Evolutionary conservation across 2,797 vertebrate genomes (phyloP).

Genomic region (Malurus leucopterus): DNA sequence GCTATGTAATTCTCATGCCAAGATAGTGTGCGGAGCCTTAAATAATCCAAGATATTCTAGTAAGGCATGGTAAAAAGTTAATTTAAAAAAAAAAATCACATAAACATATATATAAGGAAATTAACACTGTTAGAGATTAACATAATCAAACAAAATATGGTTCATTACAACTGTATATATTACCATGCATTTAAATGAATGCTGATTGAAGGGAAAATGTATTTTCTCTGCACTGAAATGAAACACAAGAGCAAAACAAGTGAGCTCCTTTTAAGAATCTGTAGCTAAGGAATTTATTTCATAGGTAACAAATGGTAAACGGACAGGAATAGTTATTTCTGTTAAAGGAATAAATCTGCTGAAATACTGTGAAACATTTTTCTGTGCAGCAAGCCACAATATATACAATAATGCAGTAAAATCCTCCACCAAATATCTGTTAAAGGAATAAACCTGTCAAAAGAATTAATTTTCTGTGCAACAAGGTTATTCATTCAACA

Average conservation of each 20-base stretch:
- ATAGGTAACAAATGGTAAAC: conserved; percentile 43
- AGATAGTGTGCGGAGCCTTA: conserved; percentile 26
- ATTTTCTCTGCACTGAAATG: conserved; percentile 38
- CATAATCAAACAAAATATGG: conserved; percentile 71
- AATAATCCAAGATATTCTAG: conserved; percentile 60
- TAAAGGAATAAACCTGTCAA: conserved; percentile 74
- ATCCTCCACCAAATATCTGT: conserved; percentile 71
- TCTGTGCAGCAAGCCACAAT: conserved; percentile 68
- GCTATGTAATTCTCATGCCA: conserved; percentile 49
- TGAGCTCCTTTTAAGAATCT: conserved; percentile 22
- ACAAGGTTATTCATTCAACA: conserved; percentile 75
- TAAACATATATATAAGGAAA: conserved; percentile 71
- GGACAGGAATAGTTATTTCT: conserved; percentile 46
- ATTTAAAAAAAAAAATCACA: conserved; percentile 63
- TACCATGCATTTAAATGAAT: conserved; percentile 63
- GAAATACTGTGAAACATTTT: conserved; percentile 55
- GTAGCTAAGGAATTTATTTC: conserved; percentile 46
- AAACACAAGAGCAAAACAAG: conserved; percentile 40
- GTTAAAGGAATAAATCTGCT: conserved; percentile 50
- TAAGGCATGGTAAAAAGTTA: conserved; percentile 40
- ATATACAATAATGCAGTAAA: conserved; percentile 73
- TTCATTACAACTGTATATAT: conserved; percentile 67
- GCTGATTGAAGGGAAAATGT: conserved; percentile 52
- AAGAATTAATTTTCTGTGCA: conserved; percentile 79
- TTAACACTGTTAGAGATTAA: conserved; percentile 70